phyloP scores from a whole-genome alignment of 2,113 vertebrate species.

The Microcebus ravelobensis region DNA sequence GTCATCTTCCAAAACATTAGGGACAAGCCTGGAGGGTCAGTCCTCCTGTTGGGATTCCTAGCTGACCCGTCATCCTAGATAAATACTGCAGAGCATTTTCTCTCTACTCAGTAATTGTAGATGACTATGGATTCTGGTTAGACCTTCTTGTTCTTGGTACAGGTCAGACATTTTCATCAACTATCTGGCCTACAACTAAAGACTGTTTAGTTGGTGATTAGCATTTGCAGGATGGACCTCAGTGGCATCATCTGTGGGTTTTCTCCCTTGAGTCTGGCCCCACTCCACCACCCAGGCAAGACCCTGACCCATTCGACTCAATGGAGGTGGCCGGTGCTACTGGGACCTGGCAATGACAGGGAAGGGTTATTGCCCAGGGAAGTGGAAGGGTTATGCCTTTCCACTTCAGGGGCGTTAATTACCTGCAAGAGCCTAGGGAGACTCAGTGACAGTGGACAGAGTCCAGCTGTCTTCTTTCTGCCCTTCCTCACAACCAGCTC shows the following conservation, averaged over 20 bases:
- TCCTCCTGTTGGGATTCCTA: not conserved
- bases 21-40: not conserved
- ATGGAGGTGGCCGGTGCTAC: not conserved
- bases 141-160: not conserved
- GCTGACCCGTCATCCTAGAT: not conserved
- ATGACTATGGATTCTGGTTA: not conserved
- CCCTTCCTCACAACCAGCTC: not conserved
- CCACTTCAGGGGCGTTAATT: too few relatives aligned
- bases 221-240: not conserved
- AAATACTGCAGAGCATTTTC: not conserved
- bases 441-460: not conserved
- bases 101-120: not conserved
- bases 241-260: not conserved
- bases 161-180: not conserved
- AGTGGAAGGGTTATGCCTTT: not conserved
- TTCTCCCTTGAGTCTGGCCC: not conserved
- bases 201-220: not conserved
- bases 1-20: not conserved
- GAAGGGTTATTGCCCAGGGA: too few relatives aligned
- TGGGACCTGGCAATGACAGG: not conserved
- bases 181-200: not conserved
- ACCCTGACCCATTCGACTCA: not conserved
- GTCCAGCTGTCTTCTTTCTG: not conserved
- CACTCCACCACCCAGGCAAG: not conserved
- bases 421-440: not conserved